Evolutionary conservation across 2,888 invertebrate species (phyloP).

Genomic region (Drosophila monieri): DNA sequence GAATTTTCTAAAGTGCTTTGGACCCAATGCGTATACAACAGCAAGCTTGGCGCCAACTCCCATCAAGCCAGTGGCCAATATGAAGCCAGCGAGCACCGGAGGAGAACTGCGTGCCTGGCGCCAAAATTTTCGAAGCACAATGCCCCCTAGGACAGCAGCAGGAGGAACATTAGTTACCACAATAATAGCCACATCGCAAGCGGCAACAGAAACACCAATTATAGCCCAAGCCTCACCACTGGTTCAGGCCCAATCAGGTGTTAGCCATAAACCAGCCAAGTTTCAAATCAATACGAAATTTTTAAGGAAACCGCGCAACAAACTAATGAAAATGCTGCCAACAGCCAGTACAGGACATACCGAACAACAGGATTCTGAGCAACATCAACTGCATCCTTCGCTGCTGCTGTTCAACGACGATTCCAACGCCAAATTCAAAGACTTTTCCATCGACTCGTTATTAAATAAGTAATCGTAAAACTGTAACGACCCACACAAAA

Average conservation of each 20-base stretch:
- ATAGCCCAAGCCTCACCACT: conserved; percentile 15
- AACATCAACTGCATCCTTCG: conserved; percentile 29
- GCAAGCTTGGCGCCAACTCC: conserved; percentile 9
- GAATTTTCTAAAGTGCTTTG: conserved; percentile 81
- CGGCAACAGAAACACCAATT: conserved; percentile 20
- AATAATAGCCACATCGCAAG: conserved; percentile 7
- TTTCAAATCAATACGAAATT: conserved; percentile 83
- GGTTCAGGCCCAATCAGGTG: conserved; percentile 34
- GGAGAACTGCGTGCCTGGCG: conserved; percentile 65
- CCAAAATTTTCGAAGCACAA: conserved; percentile 41
- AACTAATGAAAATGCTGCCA: conserved; percentile 66
- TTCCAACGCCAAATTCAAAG: conserved; percentile 84
- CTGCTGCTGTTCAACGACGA: conserved; percentile 76
- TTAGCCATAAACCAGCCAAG: conserved; percentile 68
- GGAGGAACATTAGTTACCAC: not conserved
- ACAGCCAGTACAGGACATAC: conserved; percentile 23
- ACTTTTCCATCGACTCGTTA: conserved; percentile 84
- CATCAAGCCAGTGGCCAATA: not conserved
- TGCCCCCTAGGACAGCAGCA: conserved; percentile 11
- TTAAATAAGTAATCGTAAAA: conserved; percentile 73
- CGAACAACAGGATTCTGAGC: conserved; percentile 19
- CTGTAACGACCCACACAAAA: conserved; percentile 7
- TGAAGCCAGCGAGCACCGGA: conserved; percentile 16
- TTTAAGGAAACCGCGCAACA: conserved; percentile 80
- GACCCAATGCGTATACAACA: conserved; percentile 58